Percentiles rank a stretch among this genome's conserved stretches.
Conservation (phyloP, 2,113 vertebrate genomes). For the Capreolus pygargus region DNA sequence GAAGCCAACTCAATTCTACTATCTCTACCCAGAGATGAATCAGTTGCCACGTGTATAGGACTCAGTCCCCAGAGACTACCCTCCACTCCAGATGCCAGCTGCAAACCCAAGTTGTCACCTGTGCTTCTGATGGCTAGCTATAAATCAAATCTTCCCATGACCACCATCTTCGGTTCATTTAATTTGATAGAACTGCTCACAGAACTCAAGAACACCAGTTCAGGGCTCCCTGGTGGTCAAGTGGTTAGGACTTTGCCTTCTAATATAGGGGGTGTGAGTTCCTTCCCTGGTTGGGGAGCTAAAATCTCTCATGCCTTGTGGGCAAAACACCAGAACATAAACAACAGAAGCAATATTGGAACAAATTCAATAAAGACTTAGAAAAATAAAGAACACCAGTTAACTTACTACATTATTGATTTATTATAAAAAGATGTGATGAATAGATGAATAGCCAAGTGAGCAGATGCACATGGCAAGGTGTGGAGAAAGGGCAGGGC, state of each 20-base stretch:
- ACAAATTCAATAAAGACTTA: neutral
- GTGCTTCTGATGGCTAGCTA: neutral
- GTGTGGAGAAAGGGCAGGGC: neutral
- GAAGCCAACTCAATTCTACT: neutral
- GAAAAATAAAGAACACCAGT: neutral
- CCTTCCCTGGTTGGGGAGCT: neutral
- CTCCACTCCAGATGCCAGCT: neutral
- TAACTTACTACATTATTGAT: neutral
- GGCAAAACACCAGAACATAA: neutral
- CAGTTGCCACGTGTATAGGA: neutral
- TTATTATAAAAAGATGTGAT: neutral
- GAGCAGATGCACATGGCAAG: neutral
- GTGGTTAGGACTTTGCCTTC: neutral
- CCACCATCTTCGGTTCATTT: neutral
- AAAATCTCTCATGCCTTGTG: neutral
- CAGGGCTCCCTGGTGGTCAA: neutral
- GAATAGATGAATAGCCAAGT: neutral
- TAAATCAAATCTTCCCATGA: neutral
- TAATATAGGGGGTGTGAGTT: neutral
- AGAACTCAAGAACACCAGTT: neutral
- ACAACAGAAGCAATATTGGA: neutral
- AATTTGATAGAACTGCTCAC: neutral
- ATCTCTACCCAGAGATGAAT: neutral
- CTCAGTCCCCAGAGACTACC: neutral
- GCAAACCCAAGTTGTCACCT: neutral